Percentiles rank a stretch among this genome's conserved stretches.
Conservation (phyloP, 1,140 invertebrate species). For the Stenopsyche tienmushanensis region DNA sequence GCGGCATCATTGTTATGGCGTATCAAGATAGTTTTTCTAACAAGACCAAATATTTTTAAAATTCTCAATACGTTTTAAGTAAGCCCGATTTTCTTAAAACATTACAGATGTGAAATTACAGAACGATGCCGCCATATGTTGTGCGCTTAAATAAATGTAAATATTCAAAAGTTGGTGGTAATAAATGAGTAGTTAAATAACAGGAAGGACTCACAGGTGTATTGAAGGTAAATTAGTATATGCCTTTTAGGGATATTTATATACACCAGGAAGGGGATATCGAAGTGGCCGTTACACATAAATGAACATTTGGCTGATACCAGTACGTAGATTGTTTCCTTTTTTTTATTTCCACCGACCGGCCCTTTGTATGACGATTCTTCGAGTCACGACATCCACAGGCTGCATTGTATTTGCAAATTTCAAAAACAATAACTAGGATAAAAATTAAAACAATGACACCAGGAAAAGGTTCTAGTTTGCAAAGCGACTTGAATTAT, state of each 20-base stretch:
- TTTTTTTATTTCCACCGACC: slow-evolving; percentile 15
- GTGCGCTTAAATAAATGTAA: slow-evolving; percentile 42
- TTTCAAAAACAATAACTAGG: not conserved
- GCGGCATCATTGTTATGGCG: no score
- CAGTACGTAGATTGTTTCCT: slow-evolving; percentile 12
- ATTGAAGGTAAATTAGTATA: not conserved
- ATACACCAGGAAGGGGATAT: not conserved
- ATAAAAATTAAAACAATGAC: not conserved
- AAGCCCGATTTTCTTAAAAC: no score
- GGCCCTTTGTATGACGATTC: slow-evolving; percentile 21
- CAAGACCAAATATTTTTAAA: no score
- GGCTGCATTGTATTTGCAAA: slow-evolving; percentile 4
- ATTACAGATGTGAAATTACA: no score
- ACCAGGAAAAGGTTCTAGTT: no score
- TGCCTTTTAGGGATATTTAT: slow-evolving; percentile 3
- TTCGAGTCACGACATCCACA: slow-evolving; percentile 12
- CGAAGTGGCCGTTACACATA: slow-evolving; percentile 36
- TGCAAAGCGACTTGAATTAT: no score
- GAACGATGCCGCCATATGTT: no score
- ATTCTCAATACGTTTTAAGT: no score
- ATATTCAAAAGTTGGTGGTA: slow-evolving; percentile 33
- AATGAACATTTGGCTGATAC: slow-evolving; percentile 40
- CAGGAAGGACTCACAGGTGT: slow-evolving; percentile 34
- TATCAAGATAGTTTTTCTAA: no score
- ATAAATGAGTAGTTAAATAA: no score